phyloP scores from a whole-genome alignment of 2,113 vertebrate species.

The Gobiocypris rarus region DNA sequence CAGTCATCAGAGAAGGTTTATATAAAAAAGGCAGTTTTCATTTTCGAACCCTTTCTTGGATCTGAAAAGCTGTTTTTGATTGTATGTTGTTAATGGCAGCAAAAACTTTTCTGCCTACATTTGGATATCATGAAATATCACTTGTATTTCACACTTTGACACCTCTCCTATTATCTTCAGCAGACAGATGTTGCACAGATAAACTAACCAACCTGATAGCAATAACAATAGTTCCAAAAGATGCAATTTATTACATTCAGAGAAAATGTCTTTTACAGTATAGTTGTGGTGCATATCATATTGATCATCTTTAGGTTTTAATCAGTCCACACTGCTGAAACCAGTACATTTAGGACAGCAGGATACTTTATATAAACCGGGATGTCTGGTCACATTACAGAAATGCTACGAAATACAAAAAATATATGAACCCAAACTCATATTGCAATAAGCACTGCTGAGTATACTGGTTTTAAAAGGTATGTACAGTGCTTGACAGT shows the following conservation, averaged over 20 bases:
- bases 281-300: neutral
- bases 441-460: neutral
- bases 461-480: neutral
- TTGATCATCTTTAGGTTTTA: constrained; percentile 10
- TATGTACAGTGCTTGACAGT: neutral
- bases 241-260: neutral
- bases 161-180: neutral
- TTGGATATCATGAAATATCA: constrained; percentile 29
- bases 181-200: neutral
- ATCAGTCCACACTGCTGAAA: neutral
- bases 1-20: neutral
- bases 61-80: constrained; percentile 20
- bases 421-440: neutral
- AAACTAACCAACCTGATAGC: neutral
- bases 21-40: constrained; percentile 17
- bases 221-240: neutral
- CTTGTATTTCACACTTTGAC: constrained; percentile 5
- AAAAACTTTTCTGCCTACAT: neutral
- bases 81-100: constrained; percentile 3
- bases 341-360: neutral
- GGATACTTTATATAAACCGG: neutral
- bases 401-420: constrained; percentile 23
- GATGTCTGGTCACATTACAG: neutral
- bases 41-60: constrained; percentile 28
- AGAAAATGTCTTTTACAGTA: neutral